phyloP scores from a whole-genome alignment of 2,797 vertebrate genomes.

The Falco cherrug region DNA sequence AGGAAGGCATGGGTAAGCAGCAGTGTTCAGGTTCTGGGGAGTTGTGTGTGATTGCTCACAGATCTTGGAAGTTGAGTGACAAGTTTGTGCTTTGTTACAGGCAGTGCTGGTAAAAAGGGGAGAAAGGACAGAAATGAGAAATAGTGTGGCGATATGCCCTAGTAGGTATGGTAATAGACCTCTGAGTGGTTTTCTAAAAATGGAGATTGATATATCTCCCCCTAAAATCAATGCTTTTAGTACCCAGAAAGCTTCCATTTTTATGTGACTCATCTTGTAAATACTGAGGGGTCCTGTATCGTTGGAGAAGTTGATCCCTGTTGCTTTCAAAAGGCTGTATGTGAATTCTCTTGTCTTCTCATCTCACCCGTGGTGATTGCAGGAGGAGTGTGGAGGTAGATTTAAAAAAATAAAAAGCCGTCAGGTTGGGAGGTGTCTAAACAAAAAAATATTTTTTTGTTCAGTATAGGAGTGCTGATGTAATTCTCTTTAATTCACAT shows the following conservation, averaged over 20 bases:
- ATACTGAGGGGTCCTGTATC: not conserved
- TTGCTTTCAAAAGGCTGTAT: not conserved
- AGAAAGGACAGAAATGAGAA: not conserved
- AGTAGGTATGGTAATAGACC: not conserved
- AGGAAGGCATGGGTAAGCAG: not conserved
- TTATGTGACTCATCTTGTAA: not conserved
- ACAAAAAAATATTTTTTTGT: rapidly evolving
- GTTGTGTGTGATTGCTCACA: rapidly evolving
- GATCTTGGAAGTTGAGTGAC: not conserved
- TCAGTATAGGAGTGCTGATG: not conserved
- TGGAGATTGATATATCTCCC: rapidly evolving
- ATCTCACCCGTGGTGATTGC: not conserved
- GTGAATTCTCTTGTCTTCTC: not conserved
- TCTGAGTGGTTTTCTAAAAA: not conserved
- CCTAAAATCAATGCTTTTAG: not conserved
- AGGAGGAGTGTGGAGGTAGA: not conserved
- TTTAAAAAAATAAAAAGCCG: not conserved
- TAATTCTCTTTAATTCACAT: not conserved
- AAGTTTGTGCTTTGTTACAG: not conserved
- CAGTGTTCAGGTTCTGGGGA: not conserved
- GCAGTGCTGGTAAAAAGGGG: not conserved
- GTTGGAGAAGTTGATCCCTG: not conserved
- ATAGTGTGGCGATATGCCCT: rapidly evolving
- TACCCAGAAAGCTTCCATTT: not conserved
- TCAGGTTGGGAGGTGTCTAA: not conserved